Evolutionary conservation across 2,888 invertebrate genomes (phyloP).

Genomic region (Drosophila cracens): DNA sequence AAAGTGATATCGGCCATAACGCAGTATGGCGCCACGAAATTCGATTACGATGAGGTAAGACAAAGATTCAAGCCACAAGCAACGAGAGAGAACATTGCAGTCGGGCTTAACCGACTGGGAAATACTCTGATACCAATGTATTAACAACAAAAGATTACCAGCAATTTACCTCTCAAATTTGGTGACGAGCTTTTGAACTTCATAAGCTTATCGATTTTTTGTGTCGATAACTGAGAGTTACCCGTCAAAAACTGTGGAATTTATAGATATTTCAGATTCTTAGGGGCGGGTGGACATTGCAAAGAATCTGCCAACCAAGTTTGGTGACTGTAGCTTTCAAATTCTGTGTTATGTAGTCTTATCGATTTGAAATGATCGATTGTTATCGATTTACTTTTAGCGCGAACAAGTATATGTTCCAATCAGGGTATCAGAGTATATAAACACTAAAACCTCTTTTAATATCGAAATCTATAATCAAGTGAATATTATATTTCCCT

Average conservation of each 20-base stretch:
- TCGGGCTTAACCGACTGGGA: not conserved
- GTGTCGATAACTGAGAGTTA: not conserved
- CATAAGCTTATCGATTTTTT: not conserved
- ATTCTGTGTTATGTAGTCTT: not conserved
- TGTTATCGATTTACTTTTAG: not conserved
- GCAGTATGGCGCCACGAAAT: constrained; percentile 85
- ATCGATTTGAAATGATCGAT: not conserved
- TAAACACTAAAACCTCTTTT: not conserved
- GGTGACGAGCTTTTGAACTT: not conserved
- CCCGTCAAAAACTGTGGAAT: not conserved
- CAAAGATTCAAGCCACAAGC: not conserved
- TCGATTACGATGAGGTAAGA: constrained; percentile 85
- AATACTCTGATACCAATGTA: not conserved
- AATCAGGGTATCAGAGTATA: not conserved
- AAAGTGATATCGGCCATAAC: constrained; percentile 85
- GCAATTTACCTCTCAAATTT: not conserved
- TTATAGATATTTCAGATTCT: not conserved
- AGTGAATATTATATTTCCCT: constrained; percentile 19
- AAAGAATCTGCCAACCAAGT: not conserved
- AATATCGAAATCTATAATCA: not conserved
- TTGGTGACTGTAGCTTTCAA: too few species aligned
- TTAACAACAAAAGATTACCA: not conserved
- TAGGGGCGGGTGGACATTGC: not conserved
- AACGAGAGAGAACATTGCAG: not conserved
- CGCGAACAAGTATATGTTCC: not conserved